Evolutionary conservation across 2,797 vertebrate species (phyloP), one percentile per base, ranked within the genome.

Genomic region (Synaphobranchus kaupii): DNA sequence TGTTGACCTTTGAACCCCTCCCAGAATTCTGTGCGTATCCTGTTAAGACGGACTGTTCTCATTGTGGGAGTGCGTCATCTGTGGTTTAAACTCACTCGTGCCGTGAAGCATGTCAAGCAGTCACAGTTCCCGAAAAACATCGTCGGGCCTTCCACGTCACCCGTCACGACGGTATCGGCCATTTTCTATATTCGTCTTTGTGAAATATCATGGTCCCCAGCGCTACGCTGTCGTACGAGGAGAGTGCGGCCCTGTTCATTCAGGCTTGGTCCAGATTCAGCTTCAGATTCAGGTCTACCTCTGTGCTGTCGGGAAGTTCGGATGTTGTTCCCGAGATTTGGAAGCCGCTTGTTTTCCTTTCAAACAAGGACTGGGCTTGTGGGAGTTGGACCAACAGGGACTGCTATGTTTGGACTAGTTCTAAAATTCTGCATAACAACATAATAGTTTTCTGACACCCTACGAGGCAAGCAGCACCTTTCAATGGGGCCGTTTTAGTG

Each of bases 1-100:
- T 13, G 20, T 52, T 76, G 20, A 52, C 56, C 78, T 60, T 60
- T 82, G 73, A 78, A 44, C 54, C 20, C 76, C 50, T 52, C 44
- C 47, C 20, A 66, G 86, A 44, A 34, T 81, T 82, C 80, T 82
- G 76, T 86, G 86, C 78, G 22, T 86, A 86, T 86, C 78, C 50
- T 48, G 22, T 86, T 17, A 48, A 47, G 34, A 20, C n/a, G 20
- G 39, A 20, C 76, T 83, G 47, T 34, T 34, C 54, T 83, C 34
- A n/a, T 86, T 56, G 28, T 63, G 78, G 56, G 20, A 83, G 25
- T 63, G 78, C 20, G 48, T 78, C 58, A 76, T 78, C 25, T 12
- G 78, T 82, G 56, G n/a, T 86, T 60, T n/a, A 39, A 34, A 15
- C 5, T 8, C 13, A 54, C 86, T 31, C 52, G n/a, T 44, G 28